Conservation (phyloP, 2,888 invertebrate genomes). For the Leptinotarsa juncta region DNA sequence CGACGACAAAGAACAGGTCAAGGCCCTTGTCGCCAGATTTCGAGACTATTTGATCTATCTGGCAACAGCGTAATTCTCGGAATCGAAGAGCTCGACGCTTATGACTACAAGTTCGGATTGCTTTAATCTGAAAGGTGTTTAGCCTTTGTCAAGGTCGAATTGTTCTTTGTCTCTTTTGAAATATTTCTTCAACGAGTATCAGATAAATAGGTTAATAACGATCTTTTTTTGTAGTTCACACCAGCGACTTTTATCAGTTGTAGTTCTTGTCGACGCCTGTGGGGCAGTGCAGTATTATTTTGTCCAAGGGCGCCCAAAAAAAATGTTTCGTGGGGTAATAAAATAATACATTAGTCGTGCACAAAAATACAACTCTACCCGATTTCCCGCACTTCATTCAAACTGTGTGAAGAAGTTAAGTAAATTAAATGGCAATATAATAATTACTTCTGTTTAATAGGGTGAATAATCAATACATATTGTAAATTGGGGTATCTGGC, state of each 20-base stretch:
- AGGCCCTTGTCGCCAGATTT: slow-evolving; percentile 3
- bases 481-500: no score
- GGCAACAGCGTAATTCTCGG: slow-evolving; percentile 4
- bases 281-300: no score
- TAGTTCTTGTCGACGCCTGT: no score
- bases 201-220: slow-evolving; percentile 1
- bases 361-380: no score
- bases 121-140: slow-evolving; percentile 17
- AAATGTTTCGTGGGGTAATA: no score
- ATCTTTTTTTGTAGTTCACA: background rate
- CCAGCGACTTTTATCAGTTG: slow-evolving; percentile 1
- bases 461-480: no score
- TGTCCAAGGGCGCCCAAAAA: no score
- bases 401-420: no score
- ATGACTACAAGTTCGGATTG: slow-evolving; percentile 16
- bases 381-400: no score
- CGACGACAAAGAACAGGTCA: slow-evolving; percentile 4
- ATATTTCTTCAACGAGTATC: slow-evolving; percentile 1
- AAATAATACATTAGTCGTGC: no score
- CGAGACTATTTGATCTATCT: background rate
- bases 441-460: no score
- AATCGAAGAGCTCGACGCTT: slow-evolving; percentile 5
- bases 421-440: no score
- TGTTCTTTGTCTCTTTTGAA: slow-evolving; percentile 9
- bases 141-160: slow-evolving; percentile 18